phyloP scores from a whole-genome alignment of 2,113 vertebrate genomes.

The Trochalopteron elliotii region DNA sequence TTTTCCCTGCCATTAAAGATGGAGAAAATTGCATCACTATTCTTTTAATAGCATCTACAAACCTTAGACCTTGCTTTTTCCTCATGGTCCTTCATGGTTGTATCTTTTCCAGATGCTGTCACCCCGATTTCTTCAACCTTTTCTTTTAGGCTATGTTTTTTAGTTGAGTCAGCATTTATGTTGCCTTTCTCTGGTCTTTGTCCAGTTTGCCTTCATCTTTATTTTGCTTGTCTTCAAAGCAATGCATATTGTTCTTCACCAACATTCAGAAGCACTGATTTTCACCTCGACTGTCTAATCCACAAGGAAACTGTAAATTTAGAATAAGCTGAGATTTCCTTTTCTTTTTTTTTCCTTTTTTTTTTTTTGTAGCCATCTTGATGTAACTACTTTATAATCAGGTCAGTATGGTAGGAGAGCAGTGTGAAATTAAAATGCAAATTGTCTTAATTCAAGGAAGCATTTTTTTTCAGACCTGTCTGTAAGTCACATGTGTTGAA shows the following conservation, averaged over 20 bases:
- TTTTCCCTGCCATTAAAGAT: background rate
- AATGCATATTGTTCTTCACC: background rate
- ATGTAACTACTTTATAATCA: background rate
- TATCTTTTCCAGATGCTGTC: background rate
- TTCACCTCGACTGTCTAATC: background rate
- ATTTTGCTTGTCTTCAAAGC: background rate
- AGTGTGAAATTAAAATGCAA: background rate
- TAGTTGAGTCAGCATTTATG: background rate
- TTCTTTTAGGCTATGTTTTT: background rate
- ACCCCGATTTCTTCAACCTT: background rate
- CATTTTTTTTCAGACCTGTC: background rate
- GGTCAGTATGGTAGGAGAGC: background rate
- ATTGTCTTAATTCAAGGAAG: background rate
- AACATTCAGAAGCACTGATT: background rate
- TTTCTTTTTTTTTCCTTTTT: background rate
- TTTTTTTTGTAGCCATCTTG: background rate
- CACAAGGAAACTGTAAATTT: background rate
- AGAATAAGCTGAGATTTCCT: background rate
- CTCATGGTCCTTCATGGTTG: background rate
- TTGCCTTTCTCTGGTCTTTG: background rate
- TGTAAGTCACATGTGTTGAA: background rate
- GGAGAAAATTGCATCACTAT: background rate
- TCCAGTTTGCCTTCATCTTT: background rate
- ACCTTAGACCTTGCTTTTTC: background rate
- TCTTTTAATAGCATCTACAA: background rate